A percentile compares a stretch with the other conserved stretches of the same genome.
Conservation (phyloP, 2,113 vertebrate species). For the Pao palembangensis region DNA sequence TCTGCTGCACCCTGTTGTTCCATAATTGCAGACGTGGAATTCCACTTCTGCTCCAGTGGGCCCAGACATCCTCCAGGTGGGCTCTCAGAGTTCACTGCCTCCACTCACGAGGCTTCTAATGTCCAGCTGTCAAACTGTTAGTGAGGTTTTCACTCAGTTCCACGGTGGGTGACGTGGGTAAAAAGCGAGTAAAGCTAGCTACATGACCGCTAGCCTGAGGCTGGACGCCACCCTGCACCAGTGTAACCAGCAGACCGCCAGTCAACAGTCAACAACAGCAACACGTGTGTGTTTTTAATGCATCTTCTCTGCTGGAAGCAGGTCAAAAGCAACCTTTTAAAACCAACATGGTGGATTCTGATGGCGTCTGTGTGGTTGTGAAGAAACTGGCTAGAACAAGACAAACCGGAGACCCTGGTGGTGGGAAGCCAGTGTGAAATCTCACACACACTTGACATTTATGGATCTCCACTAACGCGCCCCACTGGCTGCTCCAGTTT, state of each 20-base stretch:
- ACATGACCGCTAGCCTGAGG: too few relatives aligned
- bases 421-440: slow-evolving; percentile 60
- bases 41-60: slow-evolving; percentile 65
- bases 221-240: too few relatives aligned
- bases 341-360: not conserved
- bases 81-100: slow-evolving; percentile 18
- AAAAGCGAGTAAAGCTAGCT: too few relatives aligned
- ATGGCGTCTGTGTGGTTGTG: not conserved
- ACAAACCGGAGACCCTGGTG: slow-evolving; percentile 7
- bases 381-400: slow-evolving; percentile 7
- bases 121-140: too few relatives aligned
- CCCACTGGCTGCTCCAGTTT: slow-evolving; percentile 5
- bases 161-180: too few relatives aligned
- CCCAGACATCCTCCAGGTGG: slow-evolving; percentile 38
- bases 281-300: too few relatives aligned
- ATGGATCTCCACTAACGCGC: not conserved
- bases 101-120: not conserved
- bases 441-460: slow-evolving; percentile 53
- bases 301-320: too few relatives aligned
- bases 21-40: slow-evolving; percentile 65
- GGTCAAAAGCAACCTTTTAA: not conserved
- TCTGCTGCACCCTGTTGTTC: slow-evolving; percentile 63
- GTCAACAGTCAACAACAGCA: too few relatives aligned
- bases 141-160: too few relatives aligned
- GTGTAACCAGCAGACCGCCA: too few relatives aligned